phyloP scores from a whole-genome alignment of 37 sponge, comb jelly and placozoan species.

The Tethya wilhelma region DNA sequence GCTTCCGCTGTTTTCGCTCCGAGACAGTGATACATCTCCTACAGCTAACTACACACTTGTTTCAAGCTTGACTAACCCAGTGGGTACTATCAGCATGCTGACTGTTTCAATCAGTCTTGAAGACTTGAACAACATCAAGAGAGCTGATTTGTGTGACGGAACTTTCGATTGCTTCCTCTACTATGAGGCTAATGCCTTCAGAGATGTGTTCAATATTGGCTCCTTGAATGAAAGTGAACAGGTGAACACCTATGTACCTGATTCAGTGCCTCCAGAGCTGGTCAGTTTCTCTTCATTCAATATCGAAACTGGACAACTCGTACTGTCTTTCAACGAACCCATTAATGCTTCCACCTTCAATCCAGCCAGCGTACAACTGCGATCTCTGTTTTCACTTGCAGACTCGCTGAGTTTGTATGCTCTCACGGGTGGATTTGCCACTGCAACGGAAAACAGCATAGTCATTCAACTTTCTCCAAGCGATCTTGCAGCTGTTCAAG shows the following conservation, averaged over 20 bases:
- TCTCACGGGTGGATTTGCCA: conserved; percentile 58
- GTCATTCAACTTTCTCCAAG: conserved; percentile 36
- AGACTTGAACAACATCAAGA: conserved; percentile 82
- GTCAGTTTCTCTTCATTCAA: conserved; percentile 53
- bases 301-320: conserved; percentile 53
- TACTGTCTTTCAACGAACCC: conserved; percentile 79
- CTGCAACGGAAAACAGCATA: conserved; percentile 42
- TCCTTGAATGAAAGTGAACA: conserved; percentile 37
- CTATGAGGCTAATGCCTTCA: conserved; percentile 61
- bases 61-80: conserved; percentile 38
- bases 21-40: conserved; percentile 28
- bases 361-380: conserved; percentile 52
- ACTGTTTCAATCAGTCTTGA: conserved; percentile 38
- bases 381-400: conserved; percentile 65
- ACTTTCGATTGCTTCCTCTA: conserved; percentile 59
- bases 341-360: conserved; percentile 82
- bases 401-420: conserved; percentile 71
- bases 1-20: conserved; percentile 46
- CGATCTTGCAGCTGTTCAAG: conserved; percentile 65
- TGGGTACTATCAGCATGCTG: conserved; percentile 39
- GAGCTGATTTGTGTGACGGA: conserved; percentile 52
- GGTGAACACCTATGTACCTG: conserved; percentile 35
- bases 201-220: conserved; percentile 53
- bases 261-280: conserved; percentile 60
- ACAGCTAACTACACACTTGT: conserved; percentile 41